Evolutionary conservation across 2,888 invertebrate genomes (phyloP), one percentile per base, ranked within the genome.

Genomic region (Nysson spinosus): DNA sequence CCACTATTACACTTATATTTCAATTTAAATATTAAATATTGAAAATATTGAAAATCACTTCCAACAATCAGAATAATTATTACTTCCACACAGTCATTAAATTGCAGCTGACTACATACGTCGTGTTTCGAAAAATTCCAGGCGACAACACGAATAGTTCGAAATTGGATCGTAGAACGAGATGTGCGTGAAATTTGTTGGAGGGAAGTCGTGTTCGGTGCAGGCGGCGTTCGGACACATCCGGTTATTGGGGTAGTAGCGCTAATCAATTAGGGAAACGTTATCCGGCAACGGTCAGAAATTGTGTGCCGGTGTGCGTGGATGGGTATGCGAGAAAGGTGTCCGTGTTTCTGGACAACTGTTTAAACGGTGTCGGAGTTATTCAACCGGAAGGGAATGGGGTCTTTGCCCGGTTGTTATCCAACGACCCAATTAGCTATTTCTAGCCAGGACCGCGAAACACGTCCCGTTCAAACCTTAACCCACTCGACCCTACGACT

Each of bases 181-280:
- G 55, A 55, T 34, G 64, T 55, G 47, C 47, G 34, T 16, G 22
- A 43, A 54, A 54, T 52, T 65, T 50, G 64, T 62, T 62, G 55
- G 28, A 62, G 50, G 40, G 52, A 35, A 47, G 51, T n/a, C 54
- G 58, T 51, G 64, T 58, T 58, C 39, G 17, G 37, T 22, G 7
- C 67, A 58, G 40, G 62, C 49, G 67, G 62, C 54, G 50, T 62
- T 20, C 42, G 16, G 40, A 69, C 67, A 62, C 67, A 69, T 67
- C 66, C 62, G 62, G 62, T 69, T 67, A 69, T 69, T 67, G 68
- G 52, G 20, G 52, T 49, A 34, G n/a, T n/a, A n/a, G n/a, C 51
- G 69, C 69, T 68, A 64, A 68, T 69, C 64, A 69, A 69, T 69
- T 69, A 68, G 64, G 44, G 58, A 51, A 67, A 64, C 63, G 68